Evolutionary conservation across 1,140 invertebrate genomes (phyloP).

Genomic region (Euglossa dilemma): DNA sequence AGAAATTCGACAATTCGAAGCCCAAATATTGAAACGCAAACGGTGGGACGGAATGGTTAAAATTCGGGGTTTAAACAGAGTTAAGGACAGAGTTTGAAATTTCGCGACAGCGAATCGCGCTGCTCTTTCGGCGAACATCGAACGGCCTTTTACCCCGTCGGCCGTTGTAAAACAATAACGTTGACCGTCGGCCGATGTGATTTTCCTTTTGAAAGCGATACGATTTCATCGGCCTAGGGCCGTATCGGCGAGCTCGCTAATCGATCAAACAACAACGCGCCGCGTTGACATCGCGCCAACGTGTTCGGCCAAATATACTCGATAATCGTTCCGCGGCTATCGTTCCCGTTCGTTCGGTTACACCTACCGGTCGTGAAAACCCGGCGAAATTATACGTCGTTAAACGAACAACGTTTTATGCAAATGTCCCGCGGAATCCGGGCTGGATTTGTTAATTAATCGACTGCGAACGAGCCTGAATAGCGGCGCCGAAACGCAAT

Average conservation of each 20-base stretch:
- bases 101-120: background rate
- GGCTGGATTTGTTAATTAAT: slow-evolving; percentile 37
- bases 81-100: no score
- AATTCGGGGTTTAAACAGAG: no score
- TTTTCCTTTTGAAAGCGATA: background rate
- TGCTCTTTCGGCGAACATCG: background rate
- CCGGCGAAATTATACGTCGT: background rate
- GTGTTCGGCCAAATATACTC: background rate
- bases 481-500: background rate
- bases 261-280: slow-evolving; percentile 21
- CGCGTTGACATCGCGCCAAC: background rate
- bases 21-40: no score
- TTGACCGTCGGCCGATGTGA: background rate
- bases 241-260: background rate
- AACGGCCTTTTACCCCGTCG: background rate
- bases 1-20: no score
- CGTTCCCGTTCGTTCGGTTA: background rate
- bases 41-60: no score
- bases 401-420: slow-evolving; percentile 34
- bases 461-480: background rate
- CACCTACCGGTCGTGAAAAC: background rate
- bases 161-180: background rate
- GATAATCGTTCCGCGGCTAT: slow-evolving; percentile 7
- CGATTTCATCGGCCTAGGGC: background rate
- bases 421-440: background rate